Percentiles rank a stretch among this genome's conserved stretches.
These are phyloP conservation scores for Thymelicus lineola DNA, from an alignment of 2,888 invertebrate species.

Conservation along the genomic window DNA sequence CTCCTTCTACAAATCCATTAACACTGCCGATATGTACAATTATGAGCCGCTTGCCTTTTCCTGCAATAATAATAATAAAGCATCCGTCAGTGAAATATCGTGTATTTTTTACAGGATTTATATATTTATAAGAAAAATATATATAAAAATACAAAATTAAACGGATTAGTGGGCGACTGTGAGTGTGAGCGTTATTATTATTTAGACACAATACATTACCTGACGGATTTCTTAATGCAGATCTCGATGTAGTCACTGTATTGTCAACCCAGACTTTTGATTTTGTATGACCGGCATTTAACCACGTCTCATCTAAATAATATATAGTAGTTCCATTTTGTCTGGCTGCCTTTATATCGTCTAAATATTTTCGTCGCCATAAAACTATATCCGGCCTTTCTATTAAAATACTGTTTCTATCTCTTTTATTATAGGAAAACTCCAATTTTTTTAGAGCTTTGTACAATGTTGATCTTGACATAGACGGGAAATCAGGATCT, in stretches of 20 bases:
- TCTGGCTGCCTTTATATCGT: background rate
- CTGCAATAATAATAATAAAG: too few species aligned
- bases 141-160: too few species aligned
- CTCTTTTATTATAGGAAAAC: conserved; percentile 5
- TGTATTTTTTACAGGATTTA: too few species aligned
- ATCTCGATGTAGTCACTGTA: background rate
- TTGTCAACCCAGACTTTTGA: background rate
- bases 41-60: too few species aligned
- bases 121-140: too few species aligned
- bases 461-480: background rate
- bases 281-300: background rate
- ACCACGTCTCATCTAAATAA: background rate
- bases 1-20: too few species aligned
- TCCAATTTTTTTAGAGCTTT: background rate
- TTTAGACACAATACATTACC: background rate
- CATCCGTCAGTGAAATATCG: too few species aligned
- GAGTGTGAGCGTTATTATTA: too few species aligned
- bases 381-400: background rate
- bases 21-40: too few species aligned
- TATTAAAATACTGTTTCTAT: conserved; percentile 9
- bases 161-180: too few species aligned
- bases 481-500: background rate
- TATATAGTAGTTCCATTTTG: background rate
- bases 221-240: background rate
- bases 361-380: conserved; percentile 13